Percentiles rank a stretch among this genome's conserved stretches.
Evolutionary conservation across 2,113 vertebrate genomes (phyloP).

Genomic region (Lota lota): DNA sequence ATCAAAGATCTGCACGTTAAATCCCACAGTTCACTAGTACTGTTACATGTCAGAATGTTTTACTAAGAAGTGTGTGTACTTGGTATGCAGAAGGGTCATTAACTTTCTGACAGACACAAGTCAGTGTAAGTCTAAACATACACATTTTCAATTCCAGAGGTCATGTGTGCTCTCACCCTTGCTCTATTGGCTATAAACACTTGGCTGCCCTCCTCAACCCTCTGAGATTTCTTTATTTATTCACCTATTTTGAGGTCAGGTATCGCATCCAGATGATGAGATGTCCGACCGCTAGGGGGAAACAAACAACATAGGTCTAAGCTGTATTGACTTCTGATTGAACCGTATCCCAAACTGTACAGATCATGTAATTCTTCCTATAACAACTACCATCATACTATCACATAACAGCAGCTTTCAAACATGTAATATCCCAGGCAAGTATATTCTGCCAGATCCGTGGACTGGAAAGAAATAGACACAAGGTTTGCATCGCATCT

Average conservation of each 20-base stretch:
- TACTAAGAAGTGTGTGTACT: too few relatives aligned
- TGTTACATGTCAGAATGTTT: too few relatives aligned
- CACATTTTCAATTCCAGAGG: background rate
- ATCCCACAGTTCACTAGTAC: too few relatives aligned
- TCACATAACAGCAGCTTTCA: background rate
- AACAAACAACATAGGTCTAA: background rate
- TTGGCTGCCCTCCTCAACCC: background rate
- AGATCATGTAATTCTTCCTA: background rate
- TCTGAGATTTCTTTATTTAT: background rate
- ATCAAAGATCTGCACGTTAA: too few relatives aligned
- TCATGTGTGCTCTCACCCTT: background rate
- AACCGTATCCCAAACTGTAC: background rate
- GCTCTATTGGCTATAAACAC: background rate
- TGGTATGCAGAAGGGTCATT: background rate
- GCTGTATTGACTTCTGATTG: background rate
- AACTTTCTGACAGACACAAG: background rate
- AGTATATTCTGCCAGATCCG: background rate
- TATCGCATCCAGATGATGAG: background rate
- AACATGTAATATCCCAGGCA: background rate
- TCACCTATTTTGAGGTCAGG: background rate
- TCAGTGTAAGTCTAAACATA: background rate
- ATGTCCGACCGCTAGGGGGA: background rate
- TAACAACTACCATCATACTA: background rate
- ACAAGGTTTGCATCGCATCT: too few relatives aligned
- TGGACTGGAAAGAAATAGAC: too few relatives aligned